Percentiles rank a stretch among this genome's conserved stretches.
Evolutionary conservation across 1,140 invertebrate species (phyloP).

Genomic region (Neodiprion fabricii): DNA sequence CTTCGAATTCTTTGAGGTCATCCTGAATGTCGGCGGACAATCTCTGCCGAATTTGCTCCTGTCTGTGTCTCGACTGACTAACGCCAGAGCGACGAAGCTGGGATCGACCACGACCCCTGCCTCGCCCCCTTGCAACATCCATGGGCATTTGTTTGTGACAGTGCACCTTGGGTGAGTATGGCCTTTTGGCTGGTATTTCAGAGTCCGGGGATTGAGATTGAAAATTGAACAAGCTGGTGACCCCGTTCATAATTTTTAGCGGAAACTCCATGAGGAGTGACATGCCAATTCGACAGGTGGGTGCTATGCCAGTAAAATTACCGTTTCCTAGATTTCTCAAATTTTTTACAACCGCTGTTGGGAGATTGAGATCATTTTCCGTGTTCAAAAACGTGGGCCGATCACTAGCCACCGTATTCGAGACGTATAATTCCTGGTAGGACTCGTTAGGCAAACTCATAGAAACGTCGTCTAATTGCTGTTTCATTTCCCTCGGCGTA

Average conservation of each 20-base stretch:
- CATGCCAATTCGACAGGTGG: not conserved
- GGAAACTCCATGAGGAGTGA: not conserved
- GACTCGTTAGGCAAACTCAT: not conserved
- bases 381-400: no score
- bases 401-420: not conserved
- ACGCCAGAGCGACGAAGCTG: slow-evolving; percentile 45
- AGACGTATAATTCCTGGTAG: not conserved
- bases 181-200: slow-evolving; percentile 28
- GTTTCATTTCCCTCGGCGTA: not conserved
- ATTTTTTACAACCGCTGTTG: not conserved
- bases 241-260: slow-evolving; percentile 25
- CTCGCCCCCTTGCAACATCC: slow-evolving; percentile 32
- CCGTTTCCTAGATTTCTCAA: not conserved
- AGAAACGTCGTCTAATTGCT: not conserved
- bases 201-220: slow-evolving; percentile 10
- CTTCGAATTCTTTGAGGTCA: slow-evolving; percentile 36
- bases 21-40: slow-evolving; percentile 36
- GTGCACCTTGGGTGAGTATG: slow-evolving; percentile 30
- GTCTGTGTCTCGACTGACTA: slow-evolving; percentile 43
- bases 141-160: slow-evolving; percentile 23
- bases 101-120: slow-evolving; percentile 37
- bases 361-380: not conserved
- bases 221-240: slow-evolving; percentile 24
- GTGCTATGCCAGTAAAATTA: not conserved
- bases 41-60: slow-evolving; percentile 36